phyloP scores from a whole-genome alignment of 2,797 vertebrate species.

The Paramormyrops hopkinsi region DNA sequence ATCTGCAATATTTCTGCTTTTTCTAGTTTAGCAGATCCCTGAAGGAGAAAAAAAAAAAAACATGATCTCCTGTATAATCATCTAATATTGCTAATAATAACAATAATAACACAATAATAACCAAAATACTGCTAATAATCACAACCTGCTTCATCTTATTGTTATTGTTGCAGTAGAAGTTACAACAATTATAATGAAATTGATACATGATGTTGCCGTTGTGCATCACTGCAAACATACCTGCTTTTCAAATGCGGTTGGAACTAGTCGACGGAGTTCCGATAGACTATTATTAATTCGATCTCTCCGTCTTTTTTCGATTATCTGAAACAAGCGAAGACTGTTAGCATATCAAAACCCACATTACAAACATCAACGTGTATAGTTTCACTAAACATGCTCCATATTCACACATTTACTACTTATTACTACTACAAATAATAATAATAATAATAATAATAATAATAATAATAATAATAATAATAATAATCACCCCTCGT shows the following conservation, averaged over 20 bases:
- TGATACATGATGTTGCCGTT: background rate
- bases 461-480: slow-evolving; percentile 16
- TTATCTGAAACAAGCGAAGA: slow-evolving; percentile 64
- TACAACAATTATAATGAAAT: background rate
- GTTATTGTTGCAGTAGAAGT: background rate
- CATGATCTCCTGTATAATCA: background rate
- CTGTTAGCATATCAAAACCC: slow-evolving; percentile 22
- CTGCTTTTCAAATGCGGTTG: slow-evolving; percentile 91
- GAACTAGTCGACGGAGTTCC: slow-evolving; percentile 84
- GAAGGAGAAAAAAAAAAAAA: slow-evolving; percentile 38
- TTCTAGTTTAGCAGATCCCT: slow-evolving; percentile 94
- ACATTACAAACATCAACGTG: background rate
- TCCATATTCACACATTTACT: background rate
- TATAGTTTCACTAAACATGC: background rate
- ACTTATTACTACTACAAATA: background rate
- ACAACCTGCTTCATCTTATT: background rate
- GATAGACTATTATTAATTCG: slow-evolving; percentile 91
- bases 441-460: slow-evolving; percentile 4
- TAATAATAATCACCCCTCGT: slow-evolving; percentile 75
- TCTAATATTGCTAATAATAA: background rate
- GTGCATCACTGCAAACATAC: slow-evolving; percentile 53
- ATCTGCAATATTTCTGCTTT: slow-evolving; percentile 95
- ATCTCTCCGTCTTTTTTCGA: slow-evolving; percentile 91
- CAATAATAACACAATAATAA: background rate
- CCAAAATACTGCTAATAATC: background rate